Evolutionary conservation across 2,113 vertebrate genomes (phyloP), one percentile per base, ranked within the genome.

Genomic region (Ariopsis seemanni): DNA sequence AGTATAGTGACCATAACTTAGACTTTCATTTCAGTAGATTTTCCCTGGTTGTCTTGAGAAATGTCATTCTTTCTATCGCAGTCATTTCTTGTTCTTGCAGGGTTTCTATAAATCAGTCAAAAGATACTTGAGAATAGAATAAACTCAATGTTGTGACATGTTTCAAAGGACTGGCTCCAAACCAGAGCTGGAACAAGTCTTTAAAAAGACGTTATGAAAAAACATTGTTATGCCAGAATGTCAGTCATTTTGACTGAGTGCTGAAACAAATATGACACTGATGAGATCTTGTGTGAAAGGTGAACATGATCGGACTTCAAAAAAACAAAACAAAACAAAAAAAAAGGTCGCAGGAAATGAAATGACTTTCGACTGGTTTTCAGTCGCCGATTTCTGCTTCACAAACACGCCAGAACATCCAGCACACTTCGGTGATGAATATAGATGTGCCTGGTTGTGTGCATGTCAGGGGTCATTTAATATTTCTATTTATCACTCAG

Each of bases 401-500:
- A 27, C 53, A 8, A 11, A 77, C 50, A 18, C 18, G 67, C 42
- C 60, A 12, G 75, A 86, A 88, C 77, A 85, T 69, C 82, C 58
- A 84, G 15, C 65, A 82, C 57, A 20, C 74, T 81, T 87, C 60
- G 27, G 60, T 25, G 42, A 85, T 75, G 67, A 86, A 78, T 89
- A 87, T 88, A 88, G 84, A 88, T 86, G 75, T 67, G 78, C 63
- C 42, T 14, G 83, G 72, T 86, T 86, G 62, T 71, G 72, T 89
- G 84, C 78, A n/a, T 71, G 81, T 79, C 88, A 82, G 82, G 90
- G 90, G 94, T 93, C 95, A 96, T 95, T 97, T 96, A 95, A 95
- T 92, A 94, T 94, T 95, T 97, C 95, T 95, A 96, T 97, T 95
- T 96, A 94, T 96, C 96, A 96, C 94, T 94, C 95, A 93, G 94